Base-by-base conservation (phyloP, 1,140 invertebrate genomes). In the Scylla paramamosain region DNA sequence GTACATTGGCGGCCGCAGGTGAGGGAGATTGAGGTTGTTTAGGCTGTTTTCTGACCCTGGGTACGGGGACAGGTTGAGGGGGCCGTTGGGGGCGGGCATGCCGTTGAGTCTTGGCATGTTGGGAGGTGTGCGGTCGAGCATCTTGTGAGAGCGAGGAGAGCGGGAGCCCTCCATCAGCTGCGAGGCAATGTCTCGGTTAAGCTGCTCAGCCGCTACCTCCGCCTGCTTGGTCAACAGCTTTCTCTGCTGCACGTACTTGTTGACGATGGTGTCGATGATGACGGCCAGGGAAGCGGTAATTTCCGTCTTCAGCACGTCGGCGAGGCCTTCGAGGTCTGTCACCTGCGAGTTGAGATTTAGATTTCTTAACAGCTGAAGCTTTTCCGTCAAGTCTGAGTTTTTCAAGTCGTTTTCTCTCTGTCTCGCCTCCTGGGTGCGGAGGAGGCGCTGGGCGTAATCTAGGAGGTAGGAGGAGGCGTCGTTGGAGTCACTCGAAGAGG, bases 301-400 rank as follows among this genome's bases (percentile, higher is more conserved):
- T 97, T 99, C 99, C 67, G 98, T 98, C 97, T 99, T 99, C 0
- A 99, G 97, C 86, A 98, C 98, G 96, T 99, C 98, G 8, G 98
- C 98, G 84, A 99, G 97, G 89, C 98, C 98, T 97, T 99, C 98
- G 1, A 99, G 97, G 96, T 99, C 96, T 96, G 96, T 96, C 91
- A 96, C 93, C 89, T 95, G 92, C 67, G 95, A 93, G 82, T 95
- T 96, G 20, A 95, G 16, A 91, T 48, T 95, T 84, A 97, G 97
- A 92, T 97, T 97, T 95, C 97, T 97, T 89, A 97, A 97, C 96
- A 97, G 96, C 84, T 96, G 96, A 39, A 96, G 92, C 84, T 96
- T 96, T 39, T 96, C 96, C 16, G 94, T 94, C 67, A 96, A 87
- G 59, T 96, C 96, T n/a, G 95, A 91, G 88, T 95, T 95, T 77